Base-by-base conservation (phyloP, 1,140 invertebrate species). In the Idris sp. region DNA sequence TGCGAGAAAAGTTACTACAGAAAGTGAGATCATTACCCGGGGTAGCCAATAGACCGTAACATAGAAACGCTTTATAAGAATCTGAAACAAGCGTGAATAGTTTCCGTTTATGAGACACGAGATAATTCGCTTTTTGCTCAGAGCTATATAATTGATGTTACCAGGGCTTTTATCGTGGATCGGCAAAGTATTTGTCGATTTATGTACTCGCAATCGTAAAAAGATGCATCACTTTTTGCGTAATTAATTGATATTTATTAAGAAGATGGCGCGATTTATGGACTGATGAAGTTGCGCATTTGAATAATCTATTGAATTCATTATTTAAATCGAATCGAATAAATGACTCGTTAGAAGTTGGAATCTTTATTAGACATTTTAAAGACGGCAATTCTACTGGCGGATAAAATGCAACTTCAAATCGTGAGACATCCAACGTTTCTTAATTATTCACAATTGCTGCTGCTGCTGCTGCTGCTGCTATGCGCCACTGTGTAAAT, bases 381-480 rank as follows among this genome's bases (percentile, higher is more conserved):
- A 11, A 28, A 18, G 31, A 13, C 4, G n/a, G n/a, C 22, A 22
- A 40, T 31, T 43, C 35, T 35, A 46, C 11, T 26, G n/a, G n/a
- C n/a, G n/a, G n/a, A n/a, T n/a, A n/a, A n/a, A n/a, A 4, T 14
- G 33, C 19, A 22, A 4, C 2, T 14, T 59, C 18, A 48, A 46
- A 25, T 13, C 13, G 1, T 15, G 36, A 36, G 11, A 53, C 2
- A 6, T 30, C 28, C 28, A 30, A 30, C 59, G 56, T 75, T 81
- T 78, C 72, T 79, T 81, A 80, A 81, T 82, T 81, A 81, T 51
- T 46, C 41, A n/a, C n/a, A n/a, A n/a, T n/a, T n/a, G n/a, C n/a
- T n/a, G n/a, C n/a, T n/a, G n/a, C n/a, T n/a, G n/a, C n/a, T n/a
- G n/a, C n/a, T n/a, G n/a, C n/a, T n/a, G n/a, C n/a, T n/a, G n/a